A percentile compares a stretch with the other conserved stretches of the same genome.
Evolutionary conservation across 1,140 invertebrate genomes (phyloP).

Genomic region (Phthorimaea operculella): DNA sequence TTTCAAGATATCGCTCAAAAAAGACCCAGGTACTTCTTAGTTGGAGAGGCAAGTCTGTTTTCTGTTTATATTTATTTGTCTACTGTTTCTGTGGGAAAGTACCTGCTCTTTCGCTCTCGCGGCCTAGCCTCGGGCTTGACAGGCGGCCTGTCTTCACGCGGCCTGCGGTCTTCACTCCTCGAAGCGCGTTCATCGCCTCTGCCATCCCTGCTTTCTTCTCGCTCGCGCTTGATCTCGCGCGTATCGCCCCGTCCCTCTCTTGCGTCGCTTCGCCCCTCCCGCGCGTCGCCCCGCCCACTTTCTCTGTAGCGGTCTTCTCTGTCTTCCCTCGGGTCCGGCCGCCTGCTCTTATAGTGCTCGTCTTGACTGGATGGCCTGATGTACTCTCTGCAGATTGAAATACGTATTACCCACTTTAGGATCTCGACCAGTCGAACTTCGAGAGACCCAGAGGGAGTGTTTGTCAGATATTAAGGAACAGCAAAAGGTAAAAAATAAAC

Average conservation of each 20-base stretch:
- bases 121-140: constrained; percentile 14
- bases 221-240: constrained; percentile 11
- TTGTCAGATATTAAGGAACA: too few relatives aligned
- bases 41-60: too few relatives aligned
- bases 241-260: constrained; percentile 11
- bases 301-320: constrained; percentile 27
- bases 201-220: neutral
- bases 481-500: too few relatives aligned
- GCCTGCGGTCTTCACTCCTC: neutral
- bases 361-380: too few relatives aligned
- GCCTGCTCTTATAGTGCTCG: too few relatives aligned
- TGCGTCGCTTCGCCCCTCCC: constrained; percentile 10
- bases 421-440: too few relatives aligned
- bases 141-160: constrained; percentile 1
- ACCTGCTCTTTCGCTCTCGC: constrained; percentile 40
- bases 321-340: neutral
- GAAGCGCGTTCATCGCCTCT: neutral
- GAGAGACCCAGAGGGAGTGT: too few relatives aligned
- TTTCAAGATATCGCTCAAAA: too few relatives aligned
- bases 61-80: too few relatives aligned
- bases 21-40: too few relatives aligned
- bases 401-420: too few relatives aligned
- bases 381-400: too few relatives aligned
- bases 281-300: neutral
- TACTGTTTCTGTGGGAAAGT: neutral